These are phyloP conservation scores for Sipha maydis DNA, from an alignment of 2,888 invertebrate species.

Conservation along the genomic window DNA sequence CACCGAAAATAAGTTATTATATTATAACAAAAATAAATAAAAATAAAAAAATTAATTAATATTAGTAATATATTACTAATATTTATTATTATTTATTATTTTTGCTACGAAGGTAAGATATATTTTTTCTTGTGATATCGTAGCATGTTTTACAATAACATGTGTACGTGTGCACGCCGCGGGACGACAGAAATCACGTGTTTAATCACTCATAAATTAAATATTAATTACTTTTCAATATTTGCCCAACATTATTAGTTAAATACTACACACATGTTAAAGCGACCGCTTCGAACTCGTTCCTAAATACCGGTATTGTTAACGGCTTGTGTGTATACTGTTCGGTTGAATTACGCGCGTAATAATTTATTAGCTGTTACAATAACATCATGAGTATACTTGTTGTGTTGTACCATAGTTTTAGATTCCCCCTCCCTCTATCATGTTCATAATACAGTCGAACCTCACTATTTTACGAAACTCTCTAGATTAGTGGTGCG, in stretches of 20 bases:
- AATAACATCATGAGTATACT: too few relatives aligned
- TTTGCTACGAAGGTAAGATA: not conserved
- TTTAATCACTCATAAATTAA: not conserved
- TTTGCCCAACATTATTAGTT: not conserved
- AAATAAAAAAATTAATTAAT: too few relatives aligned
- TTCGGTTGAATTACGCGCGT: not conserved
- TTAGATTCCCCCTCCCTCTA: too few relatives aligned
- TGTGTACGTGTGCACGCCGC: not conserved
- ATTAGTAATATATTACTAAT: too few relatives aligned
- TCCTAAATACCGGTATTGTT: constrained; percentile 5
- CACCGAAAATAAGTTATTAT: too few relatives aligned
- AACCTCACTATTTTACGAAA: too few relatives aligned
- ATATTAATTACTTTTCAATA: not conserved
- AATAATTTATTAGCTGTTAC: not conserved
- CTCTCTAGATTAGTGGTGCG: too few relatives aligned
- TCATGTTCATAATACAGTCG: too few relatives aligned
- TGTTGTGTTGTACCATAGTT: not conserved
- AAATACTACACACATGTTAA: not conserved
- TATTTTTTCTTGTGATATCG: not conserved
- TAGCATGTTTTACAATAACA: not conserved
- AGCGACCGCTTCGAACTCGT: constrained; percentile 3
- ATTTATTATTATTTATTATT: too few relatives aligned
- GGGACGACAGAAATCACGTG: not conserved
- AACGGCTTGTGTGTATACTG: not conserved
- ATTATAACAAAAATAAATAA: too few relatives aligned